These are phyloP conservation scores for Palaemon carinicauda DNA, from an alignment of 1,140 invertebrate genomes.

Conservation along the genomic window DNA sequence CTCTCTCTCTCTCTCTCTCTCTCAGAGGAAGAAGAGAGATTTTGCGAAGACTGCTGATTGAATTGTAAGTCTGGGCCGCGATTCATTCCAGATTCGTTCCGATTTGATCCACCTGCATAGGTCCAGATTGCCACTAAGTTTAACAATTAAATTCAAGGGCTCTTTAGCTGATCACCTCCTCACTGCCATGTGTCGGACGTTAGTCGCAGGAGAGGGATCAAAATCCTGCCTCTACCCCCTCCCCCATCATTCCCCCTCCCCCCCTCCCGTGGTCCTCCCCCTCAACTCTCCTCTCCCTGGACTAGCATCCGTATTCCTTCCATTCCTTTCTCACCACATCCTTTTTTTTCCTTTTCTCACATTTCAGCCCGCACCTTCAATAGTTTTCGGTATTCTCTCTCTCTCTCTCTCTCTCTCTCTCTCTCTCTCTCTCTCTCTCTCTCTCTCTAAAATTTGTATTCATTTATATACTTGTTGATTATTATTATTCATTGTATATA, in stretches of 20 bases:
- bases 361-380: no score
- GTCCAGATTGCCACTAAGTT: constrained; percentile 25
- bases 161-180: constrained; percentile 7
- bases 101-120: constrained; percentile 7
- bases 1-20: not conserved
- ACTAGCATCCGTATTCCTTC: not conserved
- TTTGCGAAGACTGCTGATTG: not conserved
- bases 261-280: not conserved
- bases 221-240: not conserved
- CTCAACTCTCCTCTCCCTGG: no score
- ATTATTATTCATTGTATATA: no score
- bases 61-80: not conserved
- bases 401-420: not conserved
- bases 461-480: no score
- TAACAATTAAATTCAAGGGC: constrained; percentile 46
- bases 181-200: constrained; percentile 15
- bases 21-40: not conserved
- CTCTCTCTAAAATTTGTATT: no score
- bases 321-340: not conserved
- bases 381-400: not conserved
- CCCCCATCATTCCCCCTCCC: not conserved
- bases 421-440: not conserved
- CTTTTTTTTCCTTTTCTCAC: no score
- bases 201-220: not conserved
- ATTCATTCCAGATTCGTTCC: constrained; percentile 2